Evolutionary conservation across 1,140 invertebrate species (phyloP).

Genomic region (Phthorimaea operculella): DNA sequence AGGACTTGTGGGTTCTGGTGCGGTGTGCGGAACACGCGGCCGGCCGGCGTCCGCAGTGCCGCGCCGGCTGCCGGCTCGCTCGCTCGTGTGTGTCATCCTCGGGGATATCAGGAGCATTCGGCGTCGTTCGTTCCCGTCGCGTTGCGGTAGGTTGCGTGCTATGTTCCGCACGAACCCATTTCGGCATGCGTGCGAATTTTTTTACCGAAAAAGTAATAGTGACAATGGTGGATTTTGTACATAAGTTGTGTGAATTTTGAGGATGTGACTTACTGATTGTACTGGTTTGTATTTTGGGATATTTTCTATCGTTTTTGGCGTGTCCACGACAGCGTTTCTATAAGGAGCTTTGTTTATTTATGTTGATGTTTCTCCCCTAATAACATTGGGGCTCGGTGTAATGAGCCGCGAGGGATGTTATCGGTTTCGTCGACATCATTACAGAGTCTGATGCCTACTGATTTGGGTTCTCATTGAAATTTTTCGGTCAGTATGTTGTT

Average conservation of each 20-base stretch:
- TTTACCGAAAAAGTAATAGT: constrained; percentile 11
- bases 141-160: constrained; percentile 42
- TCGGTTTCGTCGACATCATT: background rate
- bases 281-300: constrained; percentile 4
- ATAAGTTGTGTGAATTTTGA: constrained; percentile 1
- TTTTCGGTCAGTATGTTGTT: background rate
- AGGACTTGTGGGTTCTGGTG: constrained; percentile 32
- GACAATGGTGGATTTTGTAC: constrained; percentile 12
- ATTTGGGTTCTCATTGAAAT: too few relatives aligned
- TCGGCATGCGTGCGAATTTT: constrained; percentile 27
- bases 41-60: constrained; percentile 53
- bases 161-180: constrained; percentile 22
- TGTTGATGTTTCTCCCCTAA: background rate
- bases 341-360: background rate
- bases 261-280: background rate
- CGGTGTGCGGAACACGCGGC: constrained; percentile 41
- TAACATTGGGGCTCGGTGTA: background rate
- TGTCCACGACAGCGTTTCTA: background rate
- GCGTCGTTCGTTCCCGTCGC: constrained; percentile 16
- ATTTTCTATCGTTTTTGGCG: background rate
- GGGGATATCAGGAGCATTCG: constrained; percentile 10
- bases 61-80: constrained; percentile 47
- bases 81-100: constrained; percentile 26
- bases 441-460: too few relatives aligned
- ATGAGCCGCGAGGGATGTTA: background rate